Percentiles rank a stretch among this genome's conserved stretches.
Conservation (phyloP, 2,797 vertebrate genomes). For the Micropoecilia bifurca region DNA sequence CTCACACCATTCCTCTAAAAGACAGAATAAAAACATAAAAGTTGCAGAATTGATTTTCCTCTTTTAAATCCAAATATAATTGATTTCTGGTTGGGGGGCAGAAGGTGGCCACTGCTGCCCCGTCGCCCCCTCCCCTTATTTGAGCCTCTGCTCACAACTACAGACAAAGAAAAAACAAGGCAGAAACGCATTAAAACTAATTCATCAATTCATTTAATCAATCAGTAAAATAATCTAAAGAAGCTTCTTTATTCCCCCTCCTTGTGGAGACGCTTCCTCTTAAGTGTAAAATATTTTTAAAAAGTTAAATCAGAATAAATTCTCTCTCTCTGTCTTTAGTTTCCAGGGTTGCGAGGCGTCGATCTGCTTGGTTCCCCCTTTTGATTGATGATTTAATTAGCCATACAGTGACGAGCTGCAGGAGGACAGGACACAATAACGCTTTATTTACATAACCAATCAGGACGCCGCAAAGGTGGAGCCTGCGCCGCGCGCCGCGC, state of each 20-base stretch:
- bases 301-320: neutral
- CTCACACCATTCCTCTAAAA: neutral
- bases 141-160: neutral
- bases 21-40: neutral
- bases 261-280: neutral
- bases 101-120: neutral
- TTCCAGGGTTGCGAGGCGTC: slow-evolving; percentile 80
- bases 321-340: neutral
- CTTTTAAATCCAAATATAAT: neutral
- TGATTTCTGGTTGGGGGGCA: neutral
- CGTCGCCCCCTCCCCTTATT: neutral
- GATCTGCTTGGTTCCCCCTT: slow-evolving; percentile 81
- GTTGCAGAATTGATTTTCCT: neutral
- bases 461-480: slow-evolving; percentile 89
- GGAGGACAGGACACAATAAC: slow-evolving; percentile 76
- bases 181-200: neutral
- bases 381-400: slow-evolving; percentile 99
- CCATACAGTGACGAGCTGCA: slow-evolving; percentile 92
- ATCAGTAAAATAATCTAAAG: neutral
- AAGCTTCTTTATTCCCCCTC: neutral
- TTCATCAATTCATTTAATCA: neutral
- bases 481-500: slow-evolving; percentile 70
- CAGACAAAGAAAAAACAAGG: neutral
- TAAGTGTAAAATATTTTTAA: neutral
- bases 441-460: slow-evolving; percentile 95